Percentiles rank a stretch among this genome's conserved stretches.
These are phyloP conservation scores for Sorex fumeus DNA, from an alignment of 2,113 vertebrate species.

Conservation along the genomic window DNA sequence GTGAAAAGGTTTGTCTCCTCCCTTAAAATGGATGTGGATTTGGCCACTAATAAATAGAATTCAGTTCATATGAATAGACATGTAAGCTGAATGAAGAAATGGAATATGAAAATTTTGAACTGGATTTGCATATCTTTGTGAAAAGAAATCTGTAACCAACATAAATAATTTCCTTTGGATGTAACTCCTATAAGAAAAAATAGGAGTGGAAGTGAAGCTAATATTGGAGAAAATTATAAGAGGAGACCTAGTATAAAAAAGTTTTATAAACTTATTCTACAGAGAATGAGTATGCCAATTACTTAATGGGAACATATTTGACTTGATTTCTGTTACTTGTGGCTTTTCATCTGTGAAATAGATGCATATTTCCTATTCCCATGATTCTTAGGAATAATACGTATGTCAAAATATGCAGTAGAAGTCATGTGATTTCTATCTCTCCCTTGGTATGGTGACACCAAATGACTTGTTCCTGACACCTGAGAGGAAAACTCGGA, in stretches of 20 bases:
- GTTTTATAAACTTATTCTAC: neutral
- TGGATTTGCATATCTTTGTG: neutral
- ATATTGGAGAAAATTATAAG: neutral
- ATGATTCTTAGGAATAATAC: slow-evolving; percentile 39
- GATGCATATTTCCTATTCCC: neutral
- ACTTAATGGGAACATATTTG: neutral
- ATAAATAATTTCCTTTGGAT: neutral
- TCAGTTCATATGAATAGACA: neutral
- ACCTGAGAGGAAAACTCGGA: neutral
- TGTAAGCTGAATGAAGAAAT: neutral
- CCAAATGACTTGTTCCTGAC: neutral
- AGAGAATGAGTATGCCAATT: slow-evolving; percentile 12
- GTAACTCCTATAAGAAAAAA: neutral
- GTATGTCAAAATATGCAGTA: neutral
- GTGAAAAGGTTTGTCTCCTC: neutral
- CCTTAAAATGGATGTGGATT: slow-evolving; percentile 14
- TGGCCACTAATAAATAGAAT: neutral
- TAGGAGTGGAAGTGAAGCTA: neutral
- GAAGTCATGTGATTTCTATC: neutral
- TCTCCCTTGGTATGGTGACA: neutral
- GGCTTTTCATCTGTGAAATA: neutral
- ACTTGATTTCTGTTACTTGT: slow-evolving; percentile 28
- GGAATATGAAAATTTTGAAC: neutral
- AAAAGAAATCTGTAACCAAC: neutral
- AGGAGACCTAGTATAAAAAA: neutral